Evolutionary conservation across 2,113 vertebrate genomes (phyloP).

Genomic region (Chaetops frenatus): DNA sequence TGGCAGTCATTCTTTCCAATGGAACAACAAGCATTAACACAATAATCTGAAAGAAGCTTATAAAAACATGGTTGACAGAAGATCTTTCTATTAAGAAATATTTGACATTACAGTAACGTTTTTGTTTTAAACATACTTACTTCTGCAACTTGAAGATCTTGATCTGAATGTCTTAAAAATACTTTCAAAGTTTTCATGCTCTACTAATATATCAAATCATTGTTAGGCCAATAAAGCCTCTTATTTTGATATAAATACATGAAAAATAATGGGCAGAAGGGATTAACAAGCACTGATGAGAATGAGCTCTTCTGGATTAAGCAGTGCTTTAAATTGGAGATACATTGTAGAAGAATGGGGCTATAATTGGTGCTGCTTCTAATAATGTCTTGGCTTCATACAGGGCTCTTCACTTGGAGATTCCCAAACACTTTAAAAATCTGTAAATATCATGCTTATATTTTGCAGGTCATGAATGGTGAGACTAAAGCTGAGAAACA

Average conservation of each 20-base stretch:
- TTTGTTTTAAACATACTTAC: not conserved
- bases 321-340: not conserved
- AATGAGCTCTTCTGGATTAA: not conserved
- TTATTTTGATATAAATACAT: no score
- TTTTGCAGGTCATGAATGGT: not conserved
- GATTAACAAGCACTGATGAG: no score
- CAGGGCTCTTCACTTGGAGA: not conserved
- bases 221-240: not conserved
- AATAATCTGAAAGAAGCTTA: slow-evolving; percentile 54
- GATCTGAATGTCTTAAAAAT: not conserved
- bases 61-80: slow-evolving; percentile 44
- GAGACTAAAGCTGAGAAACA: not conserved
- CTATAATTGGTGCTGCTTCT: not conserved
- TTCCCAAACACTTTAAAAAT: not conserved
- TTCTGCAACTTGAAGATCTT: not conserved
- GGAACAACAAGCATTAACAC: slow-evolving; percentile 50
- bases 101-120: not conserved
- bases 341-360: not conserved
- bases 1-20: slow-evolving; percentile 44
- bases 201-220: not conserved
- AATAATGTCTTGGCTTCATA: not conserved
- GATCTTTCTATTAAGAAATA: slow-evolving; percentile 19
- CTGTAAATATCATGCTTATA: not conserved
- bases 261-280: no score
- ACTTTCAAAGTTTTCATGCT: not conserved